Conservation (phyloP, 2,797 vertebrate genomes). For the Remorina albescens region DNA sequence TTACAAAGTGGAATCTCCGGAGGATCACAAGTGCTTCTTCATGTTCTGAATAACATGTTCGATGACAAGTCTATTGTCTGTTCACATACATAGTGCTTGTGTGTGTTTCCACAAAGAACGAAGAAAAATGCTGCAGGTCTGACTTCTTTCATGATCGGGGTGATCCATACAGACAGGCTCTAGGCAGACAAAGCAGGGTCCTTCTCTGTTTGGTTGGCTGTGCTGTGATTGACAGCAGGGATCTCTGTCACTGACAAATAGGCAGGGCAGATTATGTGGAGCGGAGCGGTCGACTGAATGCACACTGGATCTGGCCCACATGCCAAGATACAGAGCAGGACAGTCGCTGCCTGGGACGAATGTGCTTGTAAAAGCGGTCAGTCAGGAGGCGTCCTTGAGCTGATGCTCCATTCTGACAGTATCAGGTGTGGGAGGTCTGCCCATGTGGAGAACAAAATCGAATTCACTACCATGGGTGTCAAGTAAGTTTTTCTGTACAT, state of each 20-base stretch:
- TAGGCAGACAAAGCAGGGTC: constrained; percentile 48
- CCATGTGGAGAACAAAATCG: constrained; percentile 65
- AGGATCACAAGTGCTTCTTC: constrained; percentile 36
- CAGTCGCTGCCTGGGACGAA: constrained; percentile 36
- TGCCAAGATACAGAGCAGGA: constrained; percentile 62
- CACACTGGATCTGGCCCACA: constrained; percentile 64
- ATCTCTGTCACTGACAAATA: constrained; percentile 78
- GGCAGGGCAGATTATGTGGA: constrained; percentile 79
- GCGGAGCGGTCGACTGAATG: constrained; percentile 64
- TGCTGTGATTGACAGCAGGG: constrained; percentile 78
- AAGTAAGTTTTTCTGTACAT: constrained; percentile 77
- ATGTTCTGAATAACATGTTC: constrained; percentile 43
- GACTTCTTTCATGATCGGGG: constrained; percentile 8
- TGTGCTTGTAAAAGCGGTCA: constrained; percentile 58
- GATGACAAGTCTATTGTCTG: constrained; percentile 47
- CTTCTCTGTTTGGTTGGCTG: constrained; percentile 58
- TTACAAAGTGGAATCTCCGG: constrained; percentile 45
- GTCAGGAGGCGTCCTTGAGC: constrained; percentile 52
- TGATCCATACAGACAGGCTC: constrained; percentile 12
- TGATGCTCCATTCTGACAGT: constrained; percentile 67
- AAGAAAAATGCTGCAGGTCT: constrained; percentile 29
- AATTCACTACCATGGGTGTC: constrained; percentile 75
- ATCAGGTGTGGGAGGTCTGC: constrained; percentile 57
- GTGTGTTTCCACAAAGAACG: too few relatives aligned
- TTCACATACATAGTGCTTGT: constrained; percentile 18